A percentile compares a stretch with the other conserved stretches of the same genome.
These are phyloP conservation scores for Andricus curvator DNA, from an alignment of 2,888 invertebrate genomes.

Conservation along the genomic window DNA sequence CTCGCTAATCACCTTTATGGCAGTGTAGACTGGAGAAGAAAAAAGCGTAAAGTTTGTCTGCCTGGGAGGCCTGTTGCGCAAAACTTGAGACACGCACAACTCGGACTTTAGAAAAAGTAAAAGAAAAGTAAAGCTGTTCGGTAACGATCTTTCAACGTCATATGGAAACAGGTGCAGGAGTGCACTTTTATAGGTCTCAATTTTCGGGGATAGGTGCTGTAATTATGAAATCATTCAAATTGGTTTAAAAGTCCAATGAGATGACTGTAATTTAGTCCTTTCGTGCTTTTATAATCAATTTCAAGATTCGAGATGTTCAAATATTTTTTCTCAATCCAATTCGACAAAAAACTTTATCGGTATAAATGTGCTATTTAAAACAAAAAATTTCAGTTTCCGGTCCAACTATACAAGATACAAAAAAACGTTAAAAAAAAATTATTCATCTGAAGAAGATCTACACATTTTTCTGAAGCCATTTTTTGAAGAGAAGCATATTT, in stretches of 20 bases:
- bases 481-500: no score
- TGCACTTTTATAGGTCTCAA: slow-evolving; percentile 17
- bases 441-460: no score
- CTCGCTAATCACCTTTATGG: neutral
- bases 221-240: slow-evolving; percentile 29
- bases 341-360: no score
- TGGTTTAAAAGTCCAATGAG: neutral
- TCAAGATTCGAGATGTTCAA: no score
- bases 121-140: slow-evolving; percentile 21
- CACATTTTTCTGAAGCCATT: no score
- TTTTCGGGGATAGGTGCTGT: slow-evolving; percentile 5
- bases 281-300: no score
- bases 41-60: slow-evolving; percentile 4
- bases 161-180: slow-evolving; percentile 7
- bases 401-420: no score
- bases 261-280: no score
- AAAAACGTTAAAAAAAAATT: no score
- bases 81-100: slow-evolving; percentile 16
- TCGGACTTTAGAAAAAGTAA: slow-evolving; percentile 5
- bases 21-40: neutral
- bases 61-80: slow-evolving; percentile 26
- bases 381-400: no score
- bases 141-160: slow-evolving; percentile 29
- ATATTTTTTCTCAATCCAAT: no score
- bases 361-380: no score